Base-by-base conservation (phyloP, 2,888 invertebrate species). In the Aspidiotus destructor region DNA sequence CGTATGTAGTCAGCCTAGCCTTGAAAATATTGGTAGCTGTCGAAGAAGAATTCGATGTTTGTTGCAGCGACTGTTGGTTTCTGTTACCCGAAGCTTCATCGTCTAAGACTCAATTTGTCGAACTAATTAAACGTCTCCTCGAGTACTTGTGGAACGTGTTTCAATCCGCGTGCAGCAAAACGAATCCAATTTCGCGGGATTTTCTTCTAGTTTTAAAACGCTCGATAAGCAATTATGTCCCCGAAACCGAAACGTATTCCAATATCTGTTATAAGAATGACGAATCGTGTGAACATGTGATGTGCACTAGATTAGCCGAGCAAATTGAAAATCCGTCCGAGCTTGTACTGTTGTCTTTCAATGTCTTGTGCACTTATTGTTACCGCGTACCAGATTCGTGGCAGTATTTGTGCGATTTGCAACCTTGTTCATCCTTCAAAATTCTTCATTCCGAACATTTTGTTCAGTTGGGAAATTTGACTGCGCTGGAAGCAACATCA, bases 1-100 rank as follows among this genome's bases (percentile, higher is more conserved):
- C 7, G 41, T 69, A 60, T n/a, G 57, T 69, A 48, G 15, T 70
- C n/a, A 64, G 60, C 58, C 69, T 67, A 54, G 28, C 70, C n/a
- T 17, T 71, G 42, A 69, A 71, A 68, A 58, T 68, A 62, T 70
- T 70, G 42, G 17, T 44, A 1, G 11, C 15, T 13, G 7, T 64
- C 41, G 69, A 68, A 8, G 60, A 60, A 16, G 52, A 60, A 68
- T 60, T 52, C 41, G 57, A 60, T 16, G 61, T 53, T 8, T 61
- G 54, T 16, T 69, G 69, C 62, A 41, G 42, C 13, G 53, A 41
- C 10, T 69, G 62, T n/a, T 69, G 69, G 61, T 69, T 69, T 28
- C 44, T 62, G 7, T 52, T 55, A 15, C 62, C 62, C 9, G 17
- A 55, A 17, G 1, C 44, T 11, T 42, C 52, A 41, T 54, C 55